Evolutionary conservation across 2,113 vertebrate species (phyloP).

Genomic region (Myrmecophaga tridactyla): DNA sequence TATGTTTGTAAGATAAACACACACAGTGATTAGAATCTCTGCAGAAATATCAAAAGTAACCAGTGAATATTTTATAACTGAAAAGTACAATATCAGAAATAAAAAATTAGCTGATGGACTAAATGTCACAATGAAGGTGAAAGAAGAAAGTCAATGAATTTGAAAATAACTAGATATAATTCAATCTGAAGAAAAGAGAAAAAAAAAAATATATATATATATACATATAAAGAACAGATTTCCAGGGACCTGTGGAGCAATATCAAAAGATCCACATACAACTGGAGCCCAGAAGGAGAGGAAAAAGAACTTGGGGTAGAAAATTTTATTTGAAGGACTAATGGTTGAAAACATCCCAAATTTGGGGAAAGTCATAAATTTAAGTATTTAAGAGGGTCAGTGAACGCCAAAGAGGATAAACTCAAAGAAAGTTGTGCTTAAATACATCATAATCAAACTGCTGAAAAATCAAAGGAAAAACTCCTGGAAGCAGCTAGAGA

Average conservation of each 20-base stretch:
- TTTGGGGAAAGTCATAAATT: neutral
- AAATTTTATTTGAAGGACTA: neutral
- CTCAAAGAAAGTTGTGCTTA: no score
- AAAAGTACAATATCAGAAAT: no score
- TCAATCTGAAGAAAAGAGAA: fast-evolving
- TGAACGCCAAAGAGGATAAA: no score
- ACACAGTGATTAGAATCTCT: no score
- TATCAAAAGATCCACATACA: fast-evolving
- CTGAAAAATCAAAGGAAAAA: neutral
- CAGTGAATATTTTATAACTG: no score
- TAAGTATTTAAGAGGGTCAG: neutral
- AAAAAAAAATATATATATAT: no score
- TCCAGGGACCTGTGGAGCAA: no score
- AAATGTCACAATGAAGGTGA: neutral
- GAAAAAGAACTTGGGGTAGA: neutral
- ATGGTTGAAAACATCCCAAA: no score
- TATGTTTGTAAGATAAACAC: neutral
- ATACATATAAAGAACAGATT: fast-evolving
- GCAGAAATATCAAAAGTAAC: no score
- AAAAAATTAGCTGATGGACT: fast-evolving
- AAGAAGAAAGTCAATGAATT: neutral
- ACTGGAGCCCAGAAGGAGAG: neutral
- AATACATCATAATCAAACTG: no score
- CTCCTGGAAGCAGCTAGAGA: neutral
- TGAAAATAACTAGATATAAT: neutral